Evolutionary conservation across 2,888 invertebrate genomes (phyloP), one percentile per base, ranked within the genome.

Genomic region (Synergus umbraculus): DNA sequence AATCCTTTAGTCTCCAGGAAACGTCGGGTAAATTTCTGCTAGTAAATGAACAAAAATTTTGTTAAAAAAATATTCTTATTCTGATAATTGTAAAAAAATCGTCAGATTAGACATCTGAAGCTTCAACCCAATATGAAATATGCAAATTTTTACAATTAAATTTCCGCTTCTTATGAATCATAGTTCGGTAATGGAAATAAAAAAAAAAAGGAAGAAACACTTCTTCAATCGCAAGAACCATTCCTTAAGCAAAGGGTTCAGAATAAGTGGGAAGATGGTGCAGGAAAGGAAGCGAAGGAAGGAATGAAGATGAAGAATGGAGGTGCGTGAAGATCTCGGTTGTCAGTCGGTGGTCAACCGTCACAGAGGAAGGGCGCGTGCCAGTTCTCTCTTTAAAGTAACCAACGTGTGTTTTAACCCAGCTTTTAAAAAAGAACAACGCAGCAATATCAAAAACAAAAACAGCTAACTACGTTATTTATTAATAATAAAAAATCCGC

Each of bases 311-410:
- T 91, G 91, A 91, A 88, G 91, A 90, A 91, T 89, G 88, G 87
- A 86, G 87, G 87, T 86, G 88, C 88, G 87, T 87, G 89, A 90
- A 89, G 88, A 90, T 91, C 89, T 88, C 85, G 84, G 86, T 88
- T 91, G 91, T 91, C 91, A 92, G 92, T 92, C 89, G 91, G 90
- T 91, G 90, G 87, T 89, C 88, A 90, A 88, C 92, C 92, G 90
- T 90, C 89, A 87, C 86, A 83, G 84, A 85, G 89, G 83, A 86
- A 88, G 87, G 89, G 89, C 89, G 89, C 81, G 77, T 81, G 79
- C 69, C 73, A 73, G 13, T 43, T 73, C 73, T 37, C 49, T 76
- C 18, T 43, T 12, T 64, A 54, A 15, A 65, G 18, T 13, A 10
- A 49, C 4, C 37, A 58, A 76, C 37, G 10, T 76, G 44, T 54